Percentiles rank a stretch among this genome's conserved stretches.
Conservation (phyloP, 2,888 invertebrate species). For the Spilosoma lubricipeda region DNA sequence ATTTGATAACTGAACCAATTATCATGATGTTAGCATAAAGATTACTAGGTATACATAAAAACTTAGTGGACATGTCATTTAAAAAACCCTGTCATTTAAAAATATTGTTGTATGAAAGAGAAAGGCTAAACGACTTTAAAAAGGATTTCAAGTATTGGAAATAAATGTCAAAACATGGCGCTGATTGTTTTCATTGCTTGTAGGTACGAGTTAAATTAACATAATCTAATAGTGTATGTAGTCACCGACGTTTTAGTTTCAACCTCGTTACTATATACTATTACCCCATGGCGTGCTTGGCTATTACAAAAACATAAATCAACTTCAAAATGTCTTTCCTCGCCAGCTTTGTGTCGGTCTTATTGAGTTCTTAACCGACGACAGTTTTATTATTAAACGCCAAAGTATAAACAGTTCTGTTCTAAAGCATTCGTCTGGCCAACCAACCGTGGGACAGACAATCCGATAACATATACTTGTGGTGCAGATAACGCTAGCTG, state of each 20-base stretch:
- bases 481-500: conserved; percentile 75
- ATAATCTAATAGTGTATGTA: not conserved
- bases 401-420: conserved; percentile 45
- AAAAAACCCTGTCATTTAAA: too few species aligned
- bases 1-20: too few species aligned
- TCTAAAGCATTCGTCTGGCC: conserved; percentile 43
- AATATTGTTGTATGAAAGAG: not conserved
- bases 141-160: not conserved
- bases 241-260: not conserved
- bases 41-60: too few species aligned
- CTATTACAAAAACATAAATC: conserved; percentile 32
- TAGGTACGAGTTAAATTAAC: not conserved
- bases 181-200: not conserved
- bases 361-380: conserved; percentile 43
- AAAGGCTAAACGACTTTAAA: not conserved
- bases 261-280: not conserved
- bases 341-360: conserved; percentile 34
- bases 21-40: too few species aligned
- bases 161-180: not conserved
- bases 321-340: conserved; percentile 36
- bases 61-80: too few species aligned
- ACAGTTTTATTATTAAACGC: conserved; percentile 50
- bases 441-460: conserved; percentile 71
- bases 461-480: conserved; percentile 70
- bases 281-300: not conserved